Evolutionary conservation across 2,113 vertebrate genomes (phyloP).

Genomic region (Anser cygnoides): DNA sequence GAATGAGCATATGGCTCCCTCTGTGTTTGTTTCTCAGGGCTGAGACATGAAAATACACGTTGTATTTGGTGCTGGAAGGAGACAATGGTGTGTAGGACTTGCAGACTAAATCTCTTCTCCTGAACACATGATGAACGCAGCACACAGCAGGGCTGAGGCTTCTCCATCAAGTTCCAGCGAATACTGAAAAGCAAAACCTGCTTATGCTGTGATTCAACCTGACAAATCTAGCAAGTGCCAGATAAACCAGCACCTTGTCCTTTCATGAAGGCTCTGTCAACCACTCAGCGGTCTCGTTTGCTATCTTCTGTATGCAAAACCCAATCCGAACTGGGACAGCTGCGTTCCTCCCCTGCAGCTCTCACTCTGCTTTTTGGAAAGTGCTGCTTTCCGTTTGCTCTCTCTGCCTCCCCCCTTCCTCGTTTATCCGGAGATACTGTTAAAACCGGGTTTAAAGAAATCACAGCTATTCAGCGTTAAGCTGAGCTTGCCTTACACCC

Average conservation of each 20-base stretch:
- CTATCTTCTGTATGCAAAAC: background rate
- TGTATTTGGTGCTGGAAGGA: background rate
- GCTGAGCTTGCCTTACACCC: background rate
- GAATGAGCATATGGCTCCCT: background rate
- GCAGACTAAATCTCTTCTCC: background rate
- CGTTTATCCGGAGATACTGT: background rate
- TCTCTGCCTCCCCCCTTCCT: background rate
- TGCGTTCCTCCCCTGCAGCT: background rate
- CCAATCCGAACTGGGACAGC: background rate
- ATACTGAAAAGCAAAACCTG: background rate
- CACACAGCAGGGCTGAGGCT: background rate
- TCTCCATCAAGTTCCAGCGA: background rate
- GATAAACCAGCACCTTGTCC: background rate
- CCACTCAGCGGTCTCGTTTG: background rate
- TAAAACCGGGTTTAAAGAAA: background rate
- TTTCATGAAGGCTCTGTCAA: background rate
- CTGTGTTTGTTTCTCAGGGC: background rate
- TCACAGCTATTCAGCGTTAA: fast-evolving
- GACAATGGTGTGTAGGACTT: background rate
- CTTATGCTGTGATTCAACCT: background rate
- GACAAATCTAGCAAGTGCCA: background rate
- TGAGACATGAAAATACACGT: background rate
- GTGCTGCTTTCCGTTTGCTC: background rate
- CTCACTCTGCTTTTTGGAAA: background rate
- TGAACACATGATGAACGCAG: background rate